These are phyloP conservation scores for Tauraco erythrolophus DNA, from an alignment of 2,113 vertebrate genomes.

Conservation along the genomic window DNA sequence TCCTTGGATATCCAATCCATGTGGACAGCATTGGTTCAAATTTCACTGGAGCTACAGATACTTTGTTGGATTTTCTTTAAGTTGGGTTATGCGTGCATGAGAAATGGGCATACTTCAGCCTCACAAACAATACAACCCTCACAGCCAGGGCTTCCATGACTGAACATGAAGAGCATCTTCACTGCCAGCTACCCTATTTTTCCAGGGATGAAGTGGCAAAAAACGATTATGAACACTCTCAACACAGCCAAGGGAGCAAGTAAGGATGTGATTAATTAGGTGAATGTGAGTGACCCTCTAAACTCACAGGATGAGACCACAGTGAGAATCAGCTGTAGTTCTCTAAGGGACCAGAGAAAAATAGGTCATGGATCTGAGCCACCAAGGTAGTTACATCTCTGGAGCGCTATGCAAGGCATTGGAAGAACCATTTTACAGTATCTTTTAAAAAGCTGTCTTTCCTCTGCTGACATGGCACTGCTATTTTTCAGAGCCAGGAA, in stretches of 20 bases:
- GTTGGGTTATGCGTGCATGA: background rate
- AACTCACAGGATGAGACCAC: background rate
- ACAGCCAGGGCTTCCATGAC: background rate
- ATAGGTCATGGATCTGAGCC: background rate
- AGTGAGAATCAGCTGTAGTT: background rate
- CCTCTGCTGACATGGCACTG: background rate
- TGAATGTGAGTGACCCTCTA: background rate
- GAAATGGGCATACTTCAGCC: background rate
- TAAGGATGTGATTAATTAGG: background rate
- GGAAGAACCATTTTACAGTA: background rate
- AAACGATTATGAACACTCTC: fast-evolving
- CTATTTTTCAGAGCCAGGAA: background rate
- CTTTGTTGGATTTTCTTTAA: background rate
- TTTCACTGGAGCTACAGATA: background rate
- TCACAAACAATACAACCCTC: background rate
- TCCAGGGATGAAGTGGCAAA: background rate
- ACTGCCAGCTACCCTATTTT: background rate
- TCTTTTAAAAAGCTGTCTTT: background rate
- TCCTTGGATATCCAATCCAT: background rate
- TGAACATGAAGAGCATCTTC: background rate
- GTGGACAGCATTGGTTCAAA: background rate
- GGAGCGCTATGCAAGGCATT: background rate
- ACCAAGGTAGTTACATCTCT: background rate
- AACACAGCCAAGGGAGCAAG: background rate
- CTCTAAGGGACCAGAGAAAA: background rate